Conservation (phyloP, 1,140 invertebrate genomes). For the Caenorhabditis brenneri region DNA sequence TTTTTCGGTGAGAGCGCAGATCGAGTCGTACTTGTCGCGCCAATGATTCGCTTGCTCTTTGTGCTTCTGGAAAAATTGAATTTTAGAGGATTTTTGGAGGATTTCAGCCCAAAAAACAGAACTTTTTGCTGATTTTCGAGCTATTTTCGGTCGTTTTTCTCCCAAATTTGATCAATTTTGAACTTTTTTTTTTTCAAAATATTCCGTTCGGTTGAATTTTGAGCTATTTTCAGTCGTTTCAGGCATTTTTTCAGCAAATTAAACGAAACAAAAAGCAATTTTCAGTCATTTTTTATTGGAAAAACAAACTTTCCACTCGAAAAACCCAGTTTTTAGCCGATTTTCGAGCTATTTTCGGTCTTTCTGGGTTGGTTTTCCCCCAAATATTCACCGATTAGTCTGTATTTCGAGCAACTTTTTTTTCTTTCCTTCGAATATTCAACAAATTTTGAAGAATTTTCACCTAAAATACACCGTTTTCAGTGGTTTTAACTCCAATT, state of each 20-base stretch:
- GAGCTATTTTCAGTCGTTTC: background rate
- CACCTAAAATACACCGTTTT: background rate
- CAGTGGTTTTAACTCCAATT: background rate
- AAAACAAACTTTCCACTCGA: background rate
- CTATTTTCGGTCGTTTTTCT: too few relatives aligned
- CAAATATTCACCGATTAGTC: too few relatives aligned
- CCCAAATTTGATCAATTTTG: too few relatives aligned
- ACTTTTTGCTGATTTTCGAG: too few relatives aligned
- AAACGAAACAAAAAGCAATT: too few relatives aligned
- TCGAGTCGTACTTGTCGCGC: background rate
- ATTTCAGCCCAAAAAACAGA: too few relatives aligned
- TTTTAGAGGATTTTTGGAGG: too few relatives aligned
- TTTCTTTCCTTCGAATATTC: too few relatives aligned
- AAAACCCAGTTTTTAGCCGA: background rate
- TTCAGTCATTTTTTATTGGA: background rate
- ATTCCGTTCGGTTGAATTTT: background rate
- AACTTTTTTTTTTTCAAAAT: background rate
- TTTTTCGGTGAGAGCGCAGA: background rate
- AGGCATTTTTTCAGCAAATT: too few relatives aligned
- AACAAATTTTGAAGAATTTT: background rate
- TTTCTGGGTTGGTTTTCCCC: background rate
- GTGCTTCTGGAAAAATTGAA: background rate
- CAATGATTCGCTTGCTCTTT: constrained; percentile 19
- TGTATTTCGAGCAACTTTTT: background rate
- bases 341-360: background rate